Base-by-base conservation (phyloP, 2,888 invertebrate species). In the Drosophila niveifrons region DNA sequence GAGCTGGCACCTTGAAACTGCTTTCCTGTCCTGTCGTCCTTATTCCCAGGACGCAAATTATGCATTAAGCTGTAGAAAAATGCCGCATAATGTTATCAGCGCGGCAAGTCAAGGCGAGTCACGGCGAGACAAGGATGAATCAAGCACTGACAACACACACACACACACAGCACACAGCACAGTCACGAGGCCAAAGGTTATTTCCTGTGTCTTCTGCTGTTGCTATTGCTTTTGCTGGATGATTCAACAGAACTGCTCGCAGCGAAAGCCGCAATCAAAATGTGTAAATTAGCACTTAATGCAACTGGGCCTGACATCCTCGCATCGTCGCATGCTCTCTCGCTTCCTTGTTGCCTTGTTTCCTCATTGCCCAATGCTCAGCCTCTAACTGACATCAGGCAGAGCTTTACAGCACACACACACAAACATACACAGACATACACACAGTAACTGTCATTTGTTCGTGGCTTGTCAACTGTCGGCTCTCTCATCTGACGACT, bases 11-110 rank as follows among this genome's bases (percentile, higher is more conserved):
- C 79, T 76, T 76, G 58, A 56, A 57, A 56, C 47, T 70, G 46
- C 28, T 34, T 31, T 53, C 23, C 23, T 36, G 43, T 15, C 44
- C 48, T 53, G 62, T 66, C 66, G 72, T 61, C 76, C 57, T 68
- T 74, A 87, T 82, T 88, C 85, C 82, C 85, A 80, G 88, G 76
- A 80, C 78, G 85, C 88, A 85, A 87, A 87, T 87, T 87, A 85
- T 84, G 88, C 85, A 87, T 82, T 85, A 85, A 84, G 88, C 88
- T 85, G 88, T 80, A 73, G 80, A 85, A 85, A 85, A 85, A 87
- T 84, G 85, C 74, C 80, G 72, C 77, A 80, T 82, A 87, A 87
- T 87, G 82, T 74, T 81, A 82, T 84, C 84, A 78, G 77, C 39
- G 50, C 31, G 57, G 51, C 63, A 51, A 64, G 65, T 17, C 48